Conservation (phyloP, 2,113 vertebrate species). For the Cryptomyrus ogoouensis region DNA sequence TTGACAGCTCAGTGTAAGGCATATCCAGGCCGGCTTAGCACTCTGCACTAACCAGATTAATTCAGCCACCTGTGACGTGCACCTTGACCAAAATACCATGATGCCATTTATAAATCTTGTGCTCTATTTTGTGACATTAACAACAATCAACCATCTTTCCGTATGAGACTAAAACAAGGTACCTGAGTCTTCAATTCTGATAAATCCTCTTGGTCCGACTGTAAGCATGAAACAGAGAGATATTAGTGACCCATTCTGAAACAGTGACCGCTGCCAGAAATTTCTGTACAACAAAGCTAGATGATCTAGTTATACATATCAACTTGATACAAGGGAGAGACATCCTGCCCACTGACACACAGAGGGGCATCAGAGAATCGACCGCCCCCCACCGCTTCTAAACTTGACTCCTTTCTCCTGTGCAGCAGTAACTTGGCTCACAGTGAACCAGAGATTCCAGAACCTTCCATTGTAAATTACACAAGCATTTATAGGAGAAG, state of each 20-base stretch:
- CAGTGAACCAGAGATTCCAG: background rate
- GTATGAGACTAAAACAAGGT: background rate
- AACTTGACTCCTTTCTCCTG: background rate
- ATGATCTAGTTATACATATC: background rate
- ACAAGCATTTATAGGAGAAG: background rate
- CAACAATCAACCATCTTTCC: background rate
- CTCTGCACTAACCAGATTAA: background rate
- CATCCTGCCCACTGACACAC: background rate
- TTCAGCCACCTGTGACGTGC: background rate
- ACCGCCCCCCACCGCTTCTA: background rate
- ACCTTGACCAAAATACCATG: background rate
- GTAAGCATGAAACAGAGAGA: constrained; percentile 46
- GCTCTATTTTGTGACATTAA: background rate
- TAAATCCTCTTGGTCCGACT: constrained; percentile 87
- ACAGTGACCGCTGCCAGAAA: background rate
- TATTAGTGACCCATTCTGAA: background rate
- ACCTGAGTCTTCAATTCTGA: constrained; percentile 58
- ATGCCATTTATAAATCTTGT: background rate
- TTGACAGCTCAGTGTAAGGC: background rate
- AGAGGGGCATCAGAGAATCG: background rate
- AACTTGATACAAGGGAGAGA: background rate
- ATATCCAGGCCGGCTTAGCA: background rate
- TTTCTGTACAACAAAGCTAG: background rate
- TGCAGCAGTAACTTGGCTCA: background rate
- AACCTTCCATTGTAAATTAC: background rate